These are phyloP conservation scores for Osmerus eperlanus DNA, from an alignment of 2,113 vertebrate species.

Conservation along the genomic window DNA sequence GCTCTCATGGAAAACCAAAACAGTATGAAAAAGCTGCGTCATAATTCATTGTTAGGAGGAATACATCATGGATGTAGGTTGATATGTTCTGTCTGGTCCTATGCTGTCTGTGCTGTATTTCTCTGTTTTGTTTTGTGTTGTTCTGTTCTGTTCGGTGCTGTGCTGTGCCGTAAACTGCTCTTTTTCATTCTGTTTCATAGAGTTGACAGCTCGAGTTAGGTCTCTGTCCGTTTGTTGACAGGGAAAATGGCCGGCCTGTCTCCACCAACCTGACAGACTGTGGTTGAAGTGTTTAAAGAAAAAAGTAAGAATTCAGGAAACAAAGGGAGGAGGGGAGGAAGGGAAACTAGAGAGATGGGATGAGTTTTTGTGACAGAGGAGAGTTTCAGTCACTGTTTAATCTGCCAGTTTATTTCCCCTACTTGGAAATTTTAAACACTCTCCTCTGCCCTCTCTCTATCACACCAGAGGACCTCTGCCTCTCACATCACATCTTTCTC, in stretches of 20 bases:
- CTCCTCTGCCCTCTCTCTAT: neutral
- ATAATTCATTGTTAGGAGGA: too few relatives aligned
- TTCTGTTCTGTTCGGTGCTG: neutral
- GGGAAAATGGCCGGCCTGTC: constrained; percentile 41
- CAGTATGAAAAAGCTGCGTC: too few relatives aligned
- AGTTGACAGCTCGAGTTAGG: constrained; percentile 29
- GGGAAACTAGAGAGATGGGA: too few relatives aligned
- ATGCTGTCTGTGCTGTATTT: neutral
- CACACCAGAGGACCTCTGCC: too few relatives aligned
- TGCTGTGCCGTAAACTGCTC: constrained; percentile 1
- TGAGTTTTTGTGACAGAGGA: constrained; percentile 3
- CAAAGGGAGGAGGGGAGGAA: neutral
- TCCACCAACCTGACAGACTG: constrained; percentile 30
- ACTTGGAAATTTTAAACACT: neutral
- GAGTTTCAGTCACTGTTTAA: neutral
- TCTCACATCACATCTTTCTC: too few relatives aligned
- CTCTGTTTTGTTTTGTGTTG: neutral
- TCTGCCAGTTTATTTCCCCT: neutral
- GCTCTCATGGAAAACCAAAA: too few relatives aligned
- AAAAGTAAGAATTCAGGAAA: constrained; percentile 4
- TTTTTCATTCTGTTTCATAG: constrained; percentile 11
- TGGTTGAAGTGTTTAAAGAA: constrained; percentile 26
- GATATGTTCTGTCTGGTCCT: neutral
- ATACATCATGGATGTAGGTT: neutral
- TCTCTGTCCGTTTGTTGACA: constrained; percentile 37